phyloP scores from a whole-genome alignment of 2,888 invertebrate species.

The Synanthedon vespiformis region DNA sequence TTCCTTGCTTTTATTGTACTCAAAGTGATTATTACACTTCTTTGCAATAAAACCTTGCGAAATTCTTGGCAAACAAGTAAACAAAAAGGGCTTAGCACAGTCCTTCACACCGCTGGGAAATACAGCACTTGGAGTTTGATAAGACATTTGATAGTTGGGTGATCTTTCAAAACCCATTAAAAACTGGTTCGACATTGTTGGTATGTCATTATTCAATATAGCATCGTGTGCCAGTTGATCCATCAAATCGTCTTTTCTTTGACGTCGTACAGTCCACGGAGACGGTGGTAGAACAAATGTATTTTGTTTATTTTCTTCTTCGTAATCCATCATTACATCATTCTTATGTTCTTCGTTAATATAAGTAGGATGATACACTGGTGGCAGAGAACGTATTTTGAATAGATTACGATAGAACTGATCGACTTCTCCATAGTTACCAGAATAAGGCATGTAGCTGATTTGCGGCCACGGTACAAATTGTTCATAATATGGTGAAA shows the following conservation, averaged over 20 bases:
- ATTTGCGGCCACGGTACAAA: too few species aligned
- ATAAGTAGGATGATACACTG: too few species aligned
- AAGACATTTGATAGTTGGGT: not conserved
- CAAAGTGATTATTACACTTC: not conserved
- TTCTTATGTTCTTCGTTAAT: too few species aligned
- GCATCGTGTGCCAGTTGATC: slow-evolving; percentile 36
- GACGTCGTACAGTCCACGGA: not conserved
- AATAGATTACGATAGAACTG: too few species aligned
- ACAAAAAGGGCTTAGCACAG: slow-evolving; percentile 29
- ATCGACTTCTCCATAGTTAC: too few species aligned
- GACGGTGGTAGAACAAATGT: not conserved
- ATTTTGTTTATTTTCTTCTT: too few species aligned
- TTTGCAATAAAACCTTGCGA: slow-evolving; percentile 12
- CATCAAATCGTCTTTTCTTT: slow-evolving; percentile 24
- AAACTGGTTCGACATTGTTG: slow-evolving; percentile 43
- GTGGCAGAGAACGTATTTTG: too few species aligned
- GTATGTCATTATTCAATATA: slow-evolving; percentile 45
- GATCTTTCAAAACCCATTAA: not conserved
- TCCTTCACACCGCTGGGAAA: slow-evolving; percentile 6
- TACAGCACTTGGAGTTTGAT: not conserved
- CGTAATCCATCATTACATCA: too few species aligned
- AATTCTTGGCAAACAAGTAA: slow-evolving; percentile 34
- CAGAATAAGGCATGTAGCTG: too few species aligned
- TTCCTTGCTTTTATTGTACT: too few species aligned
- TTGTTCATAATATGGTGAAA: too few species aligned